Evolutionary conservation across 2,113 vertebrate genomes (phyloP).

Genomic region (Lanius collurio): DNA sequence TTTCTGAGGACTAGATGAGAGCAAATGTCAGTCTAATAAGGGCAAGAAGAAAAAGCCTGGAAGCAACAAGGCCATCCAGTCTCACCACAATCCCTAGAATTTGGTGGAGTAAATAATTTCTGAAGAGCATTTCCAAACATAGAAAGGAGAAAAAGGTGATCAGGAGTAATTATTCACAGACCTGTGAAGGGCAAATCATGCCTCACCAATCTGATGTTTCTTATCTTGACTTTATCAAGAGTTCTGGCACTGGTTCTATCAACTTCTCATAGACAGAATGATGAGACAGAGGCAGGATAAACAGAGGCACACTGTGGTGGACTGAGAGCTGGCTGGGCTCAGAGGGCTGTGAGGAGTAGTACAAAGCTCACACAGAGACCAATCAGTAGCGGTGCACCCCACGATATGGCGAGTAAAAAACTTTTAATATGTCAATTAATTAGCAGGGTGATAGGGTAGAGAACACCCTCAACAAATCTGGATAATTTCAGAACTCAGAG

Average conservation of each 20-base stretch:
- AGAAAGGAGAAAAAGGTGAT: background rate
- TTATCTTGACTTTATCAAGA: background rate
- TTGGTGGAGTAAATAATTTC: background rate
- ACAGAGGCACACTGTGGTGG: fast-evolving
- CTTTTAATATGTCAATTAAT: background rate
- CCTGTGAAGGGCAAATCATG: background rate
- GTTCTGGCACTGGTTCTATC: background rate
- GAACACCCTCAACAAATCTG: background rate
- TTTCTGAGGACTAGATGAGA: background rate
- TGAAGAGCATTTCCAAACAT: background rate
- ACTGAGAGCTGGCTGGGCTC: background rate
- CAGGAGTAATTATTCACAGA: background rate
- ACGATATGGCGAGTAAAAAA: background rate
- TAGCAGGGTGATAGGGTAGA: fast-evolving
- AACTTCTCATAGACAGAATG: background rate
- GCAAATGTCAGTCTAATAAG: background rate
- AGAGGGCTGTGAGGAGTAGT: background rate
- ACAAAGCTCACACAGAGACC: background rate
- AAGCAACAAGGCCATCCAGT: background rate
- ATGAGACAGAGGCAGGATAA: background rate
- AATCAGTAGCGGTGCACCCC: background rate
- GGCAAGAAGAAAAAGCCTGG: background rate
- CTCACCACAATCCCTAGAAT: background rate
- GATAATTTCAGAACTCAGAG: background rate
- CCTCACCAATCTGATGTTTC: background rate